Percentiles rank a stretch among this genome's conserved stretches.
phyloP scores from a whole-genome alignment of 2,113 vertebrate genomes.

The Scomber colias region DNA sequence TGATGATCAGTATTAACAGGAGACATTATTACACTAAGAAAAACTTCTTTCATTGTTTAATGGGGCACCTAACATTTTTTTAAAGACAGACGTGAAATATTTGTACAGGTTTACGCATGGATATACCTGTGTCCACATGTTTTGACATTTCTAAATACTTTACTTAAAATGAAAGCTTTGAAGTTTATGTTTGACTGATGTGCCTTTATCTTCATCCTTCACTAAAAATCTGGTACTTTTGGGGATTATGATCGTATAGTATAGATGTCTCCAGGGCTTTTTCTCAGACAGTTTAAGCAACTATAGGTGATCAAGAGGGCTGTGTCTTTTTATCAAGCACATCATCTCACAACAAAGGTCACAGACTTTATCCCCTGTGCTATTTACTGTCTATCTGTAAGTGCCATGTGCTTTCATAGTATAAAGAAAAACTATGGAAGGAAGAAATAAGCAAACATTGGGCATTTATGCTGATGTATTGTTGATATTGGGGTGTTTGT shows the following conservation, averaged over 20 bases:
- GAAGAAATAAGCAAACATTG: neutral
- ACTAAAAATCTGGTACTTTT: constrained; percentile 2
- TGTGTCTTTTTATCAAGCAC: neutral
- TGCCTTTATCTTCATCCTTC: neutral
- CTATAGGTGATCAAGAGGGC: neutral
- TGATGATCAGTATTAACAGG: no score
- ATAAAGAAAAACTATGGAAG: neutral
- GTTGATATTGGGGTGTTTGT: neutral
- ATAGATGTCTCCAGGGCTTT: neutral
- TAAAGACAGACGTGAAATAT: no score
- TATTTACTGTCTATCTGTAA: constrained; percentile 12
- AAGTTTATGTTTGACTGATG: neutral
- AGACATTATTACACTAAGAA: no score
- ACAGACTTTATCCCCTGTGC: constrained; percentile 29
- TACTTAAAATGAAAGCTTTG: constrained; percentile 11
- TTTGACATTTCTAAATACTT: constrained; percentile 1
- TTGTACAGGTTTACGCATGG: neutral
- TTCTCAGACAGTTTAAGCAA: neutral
- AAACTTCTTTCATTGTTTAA: no score
- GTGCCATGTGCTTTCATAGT: neutral
- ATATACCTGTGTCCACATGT: neutral
- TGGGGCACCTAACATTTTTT: no score
- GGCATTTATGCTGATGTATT: neutral
- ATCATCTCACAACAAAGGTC: constrained; percentile 10
- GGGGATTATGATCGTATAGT: neutral